Base-by-base conservation (phyloP, 2,113 vertebrate genomes). In the Tichodroma muraria region DNA sequence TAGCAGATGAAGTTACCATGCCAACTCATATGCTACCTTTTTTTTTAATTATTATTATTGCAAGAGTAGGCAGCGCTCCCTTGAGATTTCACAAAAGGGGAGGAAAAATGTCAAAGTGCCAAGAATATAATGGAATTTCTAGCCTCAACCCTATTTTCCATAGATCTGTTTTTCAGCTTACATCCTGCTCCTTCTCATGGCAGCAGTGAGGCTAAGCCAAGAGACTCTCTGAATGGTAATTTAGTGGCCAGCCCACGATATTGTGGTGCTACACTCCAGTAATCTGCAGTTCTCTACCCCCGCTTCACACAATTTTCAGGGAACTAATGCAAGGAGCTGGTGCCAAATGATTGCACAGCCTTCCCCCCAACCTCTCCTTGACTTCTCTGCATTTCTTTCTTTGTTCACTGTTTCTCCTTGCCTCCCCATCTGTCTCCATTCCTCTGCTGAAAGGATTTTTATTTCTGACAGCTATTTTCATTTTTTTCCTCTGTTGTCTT, bases 1-100 rank as follows among this genome's bases (percentile, higher is more conserved):
- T 97, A 93, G 92, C 92, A 93, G 93, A 95, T 87, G 94, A 96
- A 93, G 97, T 97, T 97, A 92, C 97, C 96, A 97, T 97, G 97
- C 97, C 97, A 97, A 97, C 97, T 95, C 93, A 78, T 90, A 88
- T 92, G 91, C 92, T 96, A 95, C 88, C 57, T 79, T 85, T 95
- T 84, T 95, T 54, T 42, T 38, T 80, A 85, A 89, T 95, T 91
- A 96, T 95, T 96, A 93, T 95, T 97, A 92, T 94, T 93, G 77
- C 77, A 57, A 87, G 89, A 95, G 95, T 94, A 97, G 93, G 95
- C 93, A 95, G 95, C 1, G 0, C 82, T 96, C 93, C 88, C 93
- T 94, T 90, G 91, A 96, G 95, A 93, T 94, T 78, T 95, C 92
- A 95, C 89, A 88, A 95, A 96, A 93, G 93, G 90, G 66, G 93